Conservation (phyloP, 2,888 invertebrate species). For the Catocala fraxini region DNA sequence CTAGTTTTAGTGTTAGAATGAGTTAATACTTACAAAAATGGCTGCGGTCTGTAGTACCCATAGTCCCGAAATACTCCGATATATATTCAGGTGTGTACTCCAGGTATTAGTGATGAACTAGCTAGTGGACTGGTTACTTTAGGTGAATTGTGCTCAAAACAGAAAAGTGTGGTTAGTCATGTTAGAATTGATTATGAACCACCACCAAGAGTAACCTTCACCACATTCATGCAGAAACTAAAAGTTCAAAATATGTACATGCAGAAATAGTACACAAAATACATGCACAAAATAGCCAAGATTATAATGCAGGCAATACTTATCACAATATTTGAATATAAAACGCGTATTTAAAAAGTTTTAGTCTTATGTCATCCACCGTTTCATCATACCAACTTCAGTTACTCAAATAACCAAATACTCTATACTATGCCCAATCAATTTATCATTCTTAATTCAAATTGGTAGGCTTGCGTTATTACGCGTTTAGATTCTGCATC, state of each 20-base stretch:
- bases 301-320: too few species aligned
- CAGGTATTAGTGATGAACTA: slow-evolving; percentile 54
- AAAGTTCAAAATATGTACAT: slow-evolving; percentile 16
- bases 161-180: slow-evolving; percentile 79
- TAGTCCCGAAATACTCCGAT: slow-evolving; percentile 2
- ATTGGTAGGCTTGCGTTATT: slow-evolving; percentile 1
- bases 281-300: neutral
- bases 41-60: slow-evolving; percentile 31
- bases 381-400: too few species aligned
- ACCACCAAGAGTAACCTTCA: slow-evolving; percentile 65
- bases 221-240: slow-evolving; percentile 17
- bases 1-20: neutral
- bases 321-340: too few species aligned
- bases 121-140: slow-evolving; percentile 75
- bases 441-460: slow-evolving; percentile 3
- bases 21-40: slow-evolving; percentile 49
- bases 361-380: too few species aligned
- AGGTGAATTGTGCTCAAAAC: slow-evolving; percentile 78
- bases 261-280: slow-evolving; percentile 11
- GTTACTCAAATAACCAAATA: neutral
- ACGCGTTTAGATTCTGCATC: slow-evolving; percentile 20
- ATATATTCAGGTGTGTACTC: slow-evolving; percentile 47
- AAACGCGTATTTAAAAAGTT: too few species aligned
- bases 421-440: slow-evolving; percentile 7
- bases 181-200: slow-evolving; percentile 49